Evolutionary conservation across 2,113 vertebrate species (phyloP).

Genomic region (Condylura cristata): DNA sequence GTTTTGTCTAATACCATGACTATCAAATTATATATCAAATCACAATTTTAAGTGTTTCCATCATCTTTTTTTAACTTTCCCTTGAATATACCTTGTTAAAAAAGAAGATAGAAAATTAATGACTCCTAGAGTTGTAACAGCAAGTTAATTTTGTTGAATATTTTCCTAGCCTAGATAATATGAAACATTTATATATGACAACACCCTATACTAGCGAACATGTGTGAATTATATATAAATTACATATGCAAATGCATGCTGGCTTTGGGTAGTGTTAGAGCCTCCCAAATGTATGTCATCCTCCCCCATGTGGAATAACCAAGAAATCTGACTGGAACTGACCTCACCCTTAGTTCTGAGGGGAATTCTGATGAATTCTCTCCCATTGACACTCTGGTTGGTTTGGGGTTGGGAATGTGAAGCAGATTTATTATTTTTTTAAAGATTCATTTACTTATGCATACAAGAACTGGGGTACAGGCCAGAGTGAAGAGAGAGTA

Average conservation of each 20-base stretch:
- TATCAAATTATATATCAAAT: not conserved
- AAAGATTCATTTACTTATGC: too few relatives aligned
- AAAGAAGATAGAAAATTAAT: constrained; percentile 17
- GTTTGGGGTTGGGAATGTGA: not conserved
- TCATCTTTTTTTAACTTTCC: not conserved
- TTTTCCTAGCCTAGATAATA: constrained; percentile 22
- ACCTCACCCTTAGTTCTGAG: not conserved
- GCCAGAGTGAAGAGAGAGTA: too few relatives aligned
- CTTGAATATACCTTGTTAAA: not conserved
- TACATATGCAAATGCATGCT: not conserved
- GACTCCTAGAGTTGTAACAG: not conserved
- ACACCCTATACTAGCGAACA: not conserved
- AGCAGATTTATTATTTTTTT: too few relatives aligned
- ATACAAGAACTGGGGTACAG: too few relatives aligned
- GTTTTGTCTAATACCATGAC: not conserved
- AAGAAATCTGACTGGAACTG: not conserved
- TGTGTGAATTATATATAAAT: not conserved
- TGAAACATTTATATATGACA: not conserved
- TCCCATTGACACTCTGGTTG: not conserved
- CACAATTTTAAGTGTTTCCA: not conserved
- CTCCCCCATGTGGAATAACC: not conserved
- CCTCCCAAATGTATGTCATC: not conserved
- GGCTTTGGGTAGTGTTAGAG: not conserved
- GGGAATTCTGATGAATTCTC: not conserved
- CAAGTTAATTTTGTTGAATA: constrained; percentile 34